Evolutionary conservation across 2,888 invertebrate species (phyloP), one percentile per base, ranked within the genome.

Genomic region (Drosophila meridionalis): DNA sequence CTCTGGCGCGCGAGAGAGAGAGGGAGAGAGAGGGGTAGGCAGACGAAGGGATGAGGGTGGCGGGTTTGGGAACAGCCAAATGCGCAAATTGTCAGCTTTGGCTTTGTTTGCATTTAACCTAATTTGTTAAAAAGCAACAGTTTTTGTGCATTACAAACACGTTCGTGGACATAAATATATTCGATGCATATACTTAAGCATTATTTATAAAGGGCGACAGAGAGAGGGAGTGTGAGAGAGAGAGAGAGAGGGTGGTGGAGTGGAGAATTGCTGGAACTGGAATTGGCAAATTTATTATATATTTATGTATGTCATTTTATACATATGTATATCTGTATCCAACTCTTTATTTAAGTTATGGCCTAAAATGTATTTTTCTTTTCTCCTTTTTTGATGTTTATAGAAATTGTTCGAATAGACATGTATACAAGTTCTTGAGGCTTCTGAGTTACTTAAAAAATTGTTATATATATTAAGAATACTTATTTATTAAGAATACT

Each of bases 111-210:
- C 73, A 76, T 85, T 80, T 80, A 90, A 82, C 83, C 83, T 64
- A 87, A 90, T 90, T 88, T 77, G 64, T 48, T 52, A 62, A 60
- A 59, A 69, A 69, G 65, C 60, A 57, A 56, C 63, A 28, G 69
- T 55, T 47, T 75, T 89, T 87, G 38, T 69, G 72, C 75, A 87
- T 86, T 77, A 62, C 82, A 64, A 83, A 79, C 87, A 90, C 87
- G 87, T 90, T 58, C 62, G 36, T 53, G 36, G 36, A 30, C 75
- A 69, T 67, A 83, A 80, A 56, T 57, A 58, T 57, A 63, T 52
- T 59, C 69, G n/a, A 43, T 36, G 48, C 66, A 79, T 74, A 74
- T 50, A 34, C 47, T 55, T 32, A 47, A 53, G 12, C 30, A 53
- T 53, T 66, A 45, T 52, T 66, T 67, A 67, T 53, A 38, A 12